Percentiles rank a stretch among this genome's conserved stretches.
Evolutionary conservation across 1,140 invertebrate species (phyloP).

Genomic region (Leptonema lineaticorne): DNA sequence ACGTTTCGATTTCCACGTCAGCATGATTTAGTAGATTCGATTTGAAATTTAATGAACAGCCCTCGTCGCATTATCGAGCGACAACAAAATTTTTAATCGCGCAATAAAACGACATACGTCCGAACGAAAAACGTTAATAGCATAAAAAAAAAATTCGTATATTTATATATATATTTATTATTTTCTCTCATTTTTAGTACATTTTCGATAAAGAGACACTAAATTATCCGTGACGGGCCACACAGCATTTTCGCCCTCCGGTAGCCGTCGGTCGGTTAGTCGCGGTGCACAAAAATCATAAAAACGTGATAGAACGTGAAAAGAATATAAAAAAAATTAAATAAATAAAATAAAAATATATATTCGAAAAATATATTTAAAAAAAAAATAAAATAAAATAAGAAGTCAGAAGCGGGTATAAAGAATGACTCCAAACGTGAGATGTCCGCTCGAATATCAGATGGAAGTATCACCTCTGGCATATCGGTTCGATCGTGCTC

Average conservation of each 20-base stretch:
- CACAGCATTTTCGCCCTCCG: not conserved
- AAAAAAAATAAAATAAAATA: not conserved
- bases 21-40: too few relatives aligned
- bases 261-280: not conserved
- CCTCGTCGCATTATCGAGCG: not conserved
- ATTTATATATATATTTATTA: not conserved
- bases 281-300: not conserved
- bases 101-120: not conserved
- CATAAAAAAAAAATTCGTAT: not conserved
- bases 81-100: not conserved
- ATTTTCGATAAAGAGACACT: not conserved
- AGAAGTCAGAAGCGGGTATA: not conserved
- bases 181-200: conserved; percentile 4
- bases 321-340: not conserved
- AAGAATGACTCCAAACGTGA: not conserved
- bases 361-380: not conserved
- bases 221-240: conserved; percentile 4
- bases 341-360: not conserved
- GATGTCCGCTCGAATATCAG: not conserved
- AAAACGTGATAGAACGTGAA: not conserved
- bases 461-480: conserved; percentile 16
- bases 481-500: conserved; percentile 21
- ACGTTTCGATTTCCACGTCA: too few relatives aligned
- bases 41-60: too few relatives aligned
- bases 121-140: not conserved